phyloP scores from a whole-genome alignment of 2,113 vertebrate species.

The mouse (Mus musculus) region DNA sequence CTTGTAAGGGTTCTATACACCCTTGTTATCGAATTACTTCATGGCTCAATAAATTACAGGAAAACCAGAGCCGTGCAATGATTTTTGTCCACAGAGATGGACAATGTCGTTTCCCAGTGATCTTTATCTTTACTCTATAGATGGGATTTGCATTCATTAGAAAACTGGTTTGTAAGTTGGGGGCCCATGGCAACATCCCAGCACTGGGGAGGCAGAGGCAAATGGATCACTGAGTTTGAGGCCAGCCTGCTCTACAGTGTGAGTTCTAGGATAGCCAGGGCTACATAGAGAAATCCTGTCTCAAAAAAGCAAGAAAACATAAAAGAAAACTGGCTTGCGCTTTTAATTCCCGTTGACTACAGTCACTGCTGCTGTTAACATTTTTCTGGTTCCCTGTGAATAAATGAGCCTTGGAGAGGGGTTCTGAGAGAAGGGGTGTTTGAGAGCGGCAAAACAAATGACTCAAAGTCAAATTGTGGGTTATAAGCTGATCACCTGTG shows the following conservation, averaged over 20 bases:
- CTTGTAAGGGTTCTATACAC: too few relatives aligned
- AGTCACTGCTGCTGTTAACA: background rate
- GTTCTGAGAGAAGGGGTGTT: too few relatives aligned
- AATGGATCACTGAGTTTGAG: too few relatives aligned
- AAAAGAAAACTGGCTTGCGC: background rate
- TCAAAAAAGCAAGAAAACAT: background rate
- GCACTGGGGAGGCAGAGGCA: too few relatives aligned
- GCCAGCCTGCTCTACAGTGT: too few relatives aligned
- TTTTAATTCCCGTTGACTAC: too few relatives aligned
- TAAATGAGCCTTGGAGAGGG: background rate
- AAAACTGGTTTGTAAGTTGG: background rate
- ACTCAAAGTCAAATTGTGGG: too few relatives aligned
- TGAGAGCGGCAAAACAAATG: too few relatives aligned
- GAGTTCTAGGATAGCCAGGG: too few relatives aligned
- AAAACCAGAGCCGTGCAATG: background rate
- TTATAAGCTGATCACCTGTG: too few relatives aligned
- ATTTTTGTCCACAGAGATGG: background rate
- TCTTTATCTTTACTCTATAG: background rate
- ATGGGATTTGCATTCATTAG: background rate
- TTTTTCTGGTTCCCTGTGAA: background rate
- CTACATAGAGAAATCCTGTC: background rate
- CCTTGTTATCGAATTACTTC: background rate
- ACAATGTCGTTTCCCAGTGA: background rate
- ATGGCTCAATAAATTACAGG: background rate
- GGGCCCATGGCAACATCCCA: background rate